phyloP scores from a whole-genome alignment of 2,888 invertebrate species.

The Cerceris ruficornis region DNA sequence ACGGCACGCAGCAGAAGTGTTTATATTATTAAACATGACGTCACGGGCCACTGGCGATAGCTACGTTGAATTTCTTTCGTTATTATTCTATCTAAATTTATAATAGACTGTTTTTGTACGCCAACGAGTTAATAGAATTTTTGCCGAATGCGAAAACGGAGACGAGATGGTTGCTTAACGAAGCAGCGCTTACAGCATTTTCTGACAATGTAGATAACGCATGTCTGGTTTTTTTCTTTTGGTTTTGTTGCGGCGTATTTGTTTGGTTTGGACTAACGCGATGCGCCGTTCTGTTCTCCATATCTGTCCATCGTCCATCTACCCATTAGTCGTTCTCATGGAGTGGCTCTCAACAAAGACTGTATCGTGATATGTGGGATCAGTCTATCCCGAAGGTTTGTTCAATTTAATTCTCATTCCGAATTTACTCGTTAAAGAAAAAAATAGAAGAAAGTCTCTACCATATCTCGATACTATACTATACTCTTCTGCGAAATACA shows the following conservation, averaged over 20 bases:
- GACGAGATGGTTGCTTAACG: no score
- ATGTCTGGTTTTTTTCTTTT: constrained; percentile 72
- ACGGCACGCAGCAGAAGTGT: no score
- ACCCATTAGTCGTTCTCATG: constrained; percentile 89
- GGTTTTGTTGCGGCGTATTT: constrained; percentile 73
- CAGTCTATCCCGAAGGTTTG: constrained; percentile 83
- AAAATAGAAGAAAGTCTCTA: constrained; percentile 2
- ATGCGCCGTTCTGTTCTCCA: constrained; percentile 67
- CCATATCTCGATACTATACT: constrained; percentile 17
- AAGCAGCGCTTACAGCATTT: constrained; percentile 37
- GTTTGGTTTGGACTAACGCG: constrained; percentile 77
- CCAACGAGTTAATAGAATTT: no score
- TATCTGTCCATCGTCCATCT: constrained; percentile 84
- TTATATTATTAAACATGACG: no score
- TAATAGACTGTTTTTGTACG: no score
- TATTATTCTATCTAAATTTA: no score
- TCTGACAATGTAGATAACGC: constrained; percentile 69
- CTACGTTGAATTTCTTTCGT: no score
- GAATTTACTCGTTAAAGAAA: constrained; percentile 33
- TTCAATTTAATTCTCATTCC: constrained; percentile 69
- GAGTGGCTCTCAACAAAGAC: constrained; percentile 91
- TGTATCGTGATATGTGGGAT: constrained; percentile 87
- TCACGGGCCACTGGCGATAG: no score
- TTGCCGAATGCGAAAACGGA: no score
- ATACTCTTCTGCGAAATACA: constrained; percentile 12